A percentile compares a stretch with the other conserved stretches of the same genome.
Evolutionary conservation across 2,797 vertebrate species (phyloP).

Genomic region (Nyctalus aviator): DNA sequence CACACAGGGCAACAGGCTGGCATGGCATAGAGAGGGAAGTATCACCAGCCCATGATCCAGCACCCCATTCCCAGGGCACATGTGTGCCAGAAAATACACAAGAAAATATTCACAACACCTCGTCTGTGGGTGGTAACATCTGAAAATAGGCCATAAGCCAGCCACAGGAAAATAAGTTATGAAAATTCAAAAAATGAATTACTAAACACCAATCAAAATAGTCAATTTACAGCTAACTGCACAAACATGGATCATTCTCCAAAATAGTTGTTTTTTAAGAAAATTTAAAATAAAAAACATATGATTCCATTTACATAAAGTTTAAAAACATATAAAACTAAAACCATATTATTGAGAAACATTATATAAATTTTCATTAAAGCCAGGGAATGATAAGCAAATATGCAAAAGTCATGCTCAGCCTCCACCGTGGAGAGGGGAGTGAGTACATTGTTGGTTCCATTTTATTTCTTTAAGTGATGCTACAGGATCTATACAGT

Average conservation of each 20-base stretch:
- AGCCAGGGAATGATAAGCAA: background rate
- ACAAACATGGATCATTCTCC: background rate
- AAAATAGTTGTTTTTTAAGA: background rate
- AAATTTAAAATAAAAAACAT: background rate
- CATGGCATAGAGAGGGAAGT: background rate
- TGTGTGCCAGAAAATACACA: background rate
- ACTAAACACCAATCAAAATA: background rate
- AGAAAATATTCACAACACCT: fast-evolving
- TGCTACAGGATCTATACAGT: fast-evolving
- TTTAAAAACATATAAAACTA: background rate
- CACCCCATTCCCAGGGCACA: too few relatives aligned
- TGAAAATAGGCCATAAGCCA: background rate
- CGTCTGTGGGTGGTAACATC: fast-evolving
- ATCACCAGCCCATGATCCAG: too few relatives aligned
- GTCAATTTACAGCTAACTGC: background rate
- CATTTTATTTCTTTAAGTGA: background rate
- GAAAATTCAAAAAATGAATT: fast-evolving
- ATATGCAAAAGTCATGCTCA: fast-evolving
- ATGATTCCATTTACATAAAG: background rate
- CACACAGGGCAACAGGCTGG: background rate
- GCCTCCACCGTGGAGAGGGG: fast-evolving
- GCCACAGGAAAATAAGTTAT: fast-evolving
- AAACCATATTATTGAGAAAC: background rate
- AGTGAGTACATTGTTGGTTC: fast-evolving
- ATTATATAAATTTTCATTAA: fast-evolving